Percentiles rank a stretch among this genome's conserved stretches.
Conservation (phyloP, 2,797 vertebrate genomes). For the Rhinoraja longicauda region DNA sequence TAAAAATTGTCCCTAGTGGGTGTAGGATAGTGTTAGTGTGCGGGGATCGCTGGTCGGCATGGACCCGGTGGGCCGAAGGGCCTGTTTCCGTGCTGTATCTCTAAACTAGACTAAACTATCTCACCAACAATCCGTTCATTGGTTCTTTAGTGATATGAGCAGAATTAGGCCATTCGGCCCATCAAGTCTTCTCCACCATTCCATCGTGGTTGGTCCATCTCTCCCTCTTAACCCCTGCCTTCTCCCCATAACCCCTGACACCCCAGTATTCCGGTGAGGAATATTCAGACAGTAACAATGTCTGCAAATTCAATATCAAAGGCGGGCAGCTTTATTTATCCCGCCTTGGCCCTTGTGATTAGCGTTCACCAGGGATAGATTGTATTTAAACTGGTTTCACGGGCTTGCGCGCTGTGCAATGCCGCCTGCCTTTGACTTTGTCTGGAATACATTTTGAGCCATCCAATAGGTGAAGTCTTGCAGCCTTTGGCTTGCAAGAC, state of each 20-base stretch:
- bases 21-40: too few species aligned
- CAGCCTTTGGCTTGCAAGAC: constrained; percentile 34
- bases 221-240: too few species aligned
- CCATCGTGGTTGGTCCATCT: too few species aligned
- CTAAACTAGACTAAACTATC: too few species aligned
- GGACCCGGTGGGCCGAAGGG: too few species aligned
- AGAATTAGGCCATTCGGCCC: too few species aligned
- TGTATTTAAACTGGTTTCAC: constrained; percentile 27
- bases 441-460: constrained; percentile 29
- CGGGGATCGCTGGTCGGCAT: too few species aligned
- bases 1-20: too few species aligned
- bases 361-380: constrained; percentile 35
- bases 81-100: too few species aligned
- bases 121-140: neutral
- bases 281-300: neutral
- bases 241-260: too few species aligned
- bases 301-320: constrained; percentile 16
- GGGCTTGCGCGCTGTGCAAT: constrained; percentile 18
- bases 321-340: neutral
- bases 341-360: neutral
- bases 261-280: neutral
- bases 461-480: neutral
- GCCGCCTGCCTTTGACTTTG: constrained; percentile 10
- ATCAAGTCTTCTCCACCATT: too few species aligned
- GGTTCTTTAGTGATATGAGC: too few species aligned